These are phyloP conservation scores for Beroe ovata DNA, from an alignment of 37 sponge, comb jelly and placozoan species.

Conservation along the genomic window DNA sequence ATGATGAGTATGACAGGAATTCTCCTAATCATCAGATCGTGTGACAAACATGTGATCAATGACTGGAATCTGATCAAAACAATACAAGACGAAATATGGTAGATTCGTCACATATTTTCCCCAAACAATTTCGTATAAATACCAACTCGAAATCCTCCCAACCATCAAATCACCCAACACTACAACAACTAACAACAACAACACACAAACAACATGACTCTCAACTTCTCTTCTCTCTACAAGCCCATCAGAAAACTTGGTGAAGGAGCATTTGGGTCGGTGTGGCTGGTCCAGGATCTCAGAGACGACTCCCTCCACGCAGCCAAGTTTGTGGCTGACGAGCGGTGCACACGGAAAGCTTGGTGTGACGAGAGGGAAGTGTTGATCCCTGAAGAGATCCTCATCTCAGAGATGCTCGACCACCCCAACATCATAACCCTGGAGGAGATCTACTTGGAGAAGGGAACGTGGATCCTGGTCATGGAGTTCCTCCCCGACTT, in stretches of 20 bases:
- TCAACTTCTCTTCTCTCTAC: constrained; percentile 1
- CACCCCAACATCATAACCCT: constrained; percentile 32
- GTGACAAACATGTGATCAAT: background rate
- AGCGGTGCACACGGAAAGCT: background rate
- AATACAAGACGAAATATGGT: background rate
- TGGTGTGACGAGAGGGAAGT: background rate
- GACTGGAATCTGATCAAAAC: background rate
- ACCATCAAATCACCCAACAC: background rate
- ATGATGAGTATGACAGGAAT: background rate
- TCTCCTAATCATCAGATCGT: background rate
- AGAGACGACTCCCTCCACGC: constrained; percentile 19
- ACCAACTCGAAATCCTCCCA: background rate
- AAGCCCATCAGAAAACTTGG: background rate
- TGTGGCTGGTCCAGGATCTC: background rate
- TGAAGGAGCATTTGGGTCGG: constrained; percentile 31
- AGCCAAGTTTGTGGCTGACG: background rate
- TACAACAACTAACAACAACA: background rate
- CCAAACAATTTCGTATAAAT: background rate
- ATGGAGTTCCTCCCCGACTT: constrained; percentile 51
- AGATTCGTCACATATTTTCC: background rate
- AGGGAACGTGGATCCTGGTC: constrained; percentile 36
- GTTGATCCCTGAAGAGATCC: constrained; percentile 14
- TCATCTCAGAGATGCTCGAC: background rate
- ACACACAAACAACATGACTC: background rate
- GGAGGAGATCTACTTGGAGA: constrained; percentile 33